Evolutionary conservation across 1,140 invertebrate species (phyloP), one percentile per base, ranked within the genome.

Genomic region (Stratiolaelaps scimitus): DNA sequence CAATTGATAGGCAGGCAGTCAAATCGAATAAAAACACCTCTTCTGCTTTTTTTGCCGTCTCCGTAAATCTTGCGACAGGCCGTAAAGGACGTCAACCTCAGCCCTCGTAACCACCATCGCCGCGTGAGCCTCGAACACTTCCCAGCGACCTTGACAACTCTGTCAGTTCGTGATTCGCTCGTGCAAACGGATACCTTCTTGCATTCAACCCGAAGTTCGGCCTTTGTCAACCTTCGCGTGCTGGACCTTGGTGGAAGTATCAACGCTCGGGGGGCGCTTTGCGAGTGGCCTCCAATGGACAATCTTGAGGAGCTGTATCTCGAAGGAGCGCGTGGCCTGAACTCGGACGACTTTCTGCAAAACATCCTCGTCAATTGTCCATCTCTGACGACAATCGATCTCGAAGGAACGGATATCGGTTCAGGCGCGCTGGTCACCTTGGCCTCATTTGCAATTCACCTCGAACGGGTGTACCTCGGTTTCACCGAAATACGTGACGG

Each of bases 321-420:
- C 53, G 53, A 60, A 5, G 53, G 53, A 60, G 34, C 53, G 15
- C 53, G 34, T 26, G 53, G 53, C 15, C 34, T 15, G 15, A 34
- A 10, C 15, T 29, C 26, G 13, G 53, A 6, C 1, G 1, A 60
- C 13, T 60, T 60, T 23, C 23, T 60, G 10, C 15, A 60, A 23
- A 60, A 26, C 4, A 60, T 60, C 5, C 53, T 60, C 17, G 53
- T 60, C 53, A 60, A 60, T 60, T 60, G 53, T 60, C 53, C 53
- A 29, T 2, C 34, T 26, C 53, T 60, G 17, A 60, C n/a, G 10
- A 34, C 34, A 17, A 26, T 60, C 26, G 53, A 60, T 26, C 53
- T 60, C 17, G 53, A 60, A 10, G 53, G 53, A 1, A 60, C 17
- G 26, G 53, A 60, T 26, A 10, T 60, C 15, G 53, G 23, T 60